Percentiles rank a stretch among this genome's conserved stretches.
Conservation (phyloP, 2,888 invertebrate genomes). For the Dastarcus helophoroides region DNA sequence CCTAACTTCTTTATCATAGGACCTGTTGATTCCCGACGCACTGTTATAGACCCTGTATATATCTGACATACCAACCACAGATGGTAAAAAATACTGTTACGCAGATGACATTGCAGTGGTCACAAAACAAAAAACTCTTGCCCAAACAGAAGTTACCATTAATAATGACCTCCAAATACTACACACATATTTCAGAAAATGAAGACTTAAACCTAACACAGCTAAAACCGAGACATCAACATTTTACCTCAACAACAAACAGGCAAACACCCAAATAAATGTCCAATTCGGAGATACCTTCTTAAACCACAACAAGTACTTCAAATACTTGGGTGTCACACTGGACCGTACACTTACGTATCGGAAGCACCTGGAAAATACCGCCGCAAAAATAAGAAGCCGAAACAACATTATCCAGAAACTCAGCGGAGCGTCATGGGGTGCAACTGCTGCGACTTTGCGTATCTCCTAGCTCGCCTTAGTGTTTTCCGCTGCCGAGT, state of each 20-base stretch:
- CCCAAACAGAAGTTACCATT: conserved; percentile 1
- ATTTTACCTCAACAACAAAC: conserved; percentile 3
- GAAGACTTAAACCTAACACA: conserved; percentile 3
- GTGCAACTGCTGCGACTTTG: conserved; percentile 10
- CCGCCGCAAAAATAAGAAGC: conserved; percentile 11
- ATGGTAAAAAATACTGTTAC: no score
- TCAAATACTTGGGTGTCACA: conserved; percentile 15
- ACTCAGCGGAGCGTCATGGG: conserved; percentile 11
- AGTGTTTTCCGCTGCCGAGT: no score
- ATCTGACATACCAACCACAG: no score
- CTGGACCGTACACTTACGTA: conserved; percentile 14
- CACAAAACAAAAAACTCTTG: conserved; percentile 1
- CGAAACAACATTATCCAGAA: conserved; percentile 14
- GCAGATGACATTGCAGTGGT: conserved; percentile 2
- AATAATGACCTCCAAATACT: conserved; percentile 2
- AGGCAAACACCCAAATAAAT: conserved; percentile 2
- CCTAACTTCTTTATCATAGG: no score
- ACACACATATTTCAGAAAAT: conserved; percentile 5
- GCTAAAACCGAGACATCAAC: conserved; percentile 6
- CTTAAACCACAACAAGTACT: conserved; percentile 3
- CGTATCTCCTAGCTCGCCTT: no score
- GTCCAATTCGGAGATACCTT: background rate
- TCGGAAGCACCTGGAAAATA: conserved; percentile 12
- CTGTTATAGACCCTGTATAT: no score
- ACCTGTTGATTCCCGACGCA: no score